Evolutionary conservation across 1,140 invertebrate species (phyloP), one percentile per base, ranked within the genome.

Genomic region (Philopotamus ludificatus): DNA sequence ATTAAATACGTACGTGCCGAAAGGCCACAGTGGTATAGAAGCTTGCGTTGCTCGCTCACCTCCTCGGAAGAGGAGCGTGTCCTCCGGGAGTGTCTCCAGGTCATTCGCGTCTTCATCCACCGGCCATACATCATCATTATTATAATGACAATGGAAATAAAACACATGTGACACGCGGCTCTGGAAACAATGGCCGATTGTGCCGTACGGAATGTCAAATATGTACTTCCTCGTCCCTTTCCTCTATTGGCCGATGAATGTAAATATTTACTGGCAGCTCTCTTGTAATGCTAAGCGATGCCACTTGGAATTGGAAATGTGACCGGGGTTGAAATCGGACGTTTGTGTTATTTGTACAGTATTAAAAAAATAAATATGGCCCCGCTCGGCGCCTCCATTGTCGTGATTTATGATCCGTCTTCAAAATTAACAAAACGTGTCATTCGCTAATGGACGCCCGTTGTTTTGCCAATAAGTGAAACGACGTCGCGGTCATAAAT

Each of bases 71-170:
- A 25, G n/a, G 34, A 45, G 28, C 42, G 28, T 47, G 16, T 16
- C n/a, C 49, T 60, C n/a, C n/a, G n/a, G n/a, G n/a, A n/a, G 50
- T n/a, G n/a, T n/a, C n/a, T n/a, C n/a, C n/a, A n/a, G n/a, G n/a
- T 26, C 61, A 66, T 66, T 61, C 65, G 47, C 21, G 12, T 21
- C 57, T 7, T 21, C 34, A 15, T n/a, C 44, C 18, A 49, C 20
- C 65, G 1, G 18, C 34, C 65, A 61, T 58, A 66, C 21, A 66
- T 66, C 55, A 66, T 66, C 57, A 49, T 59, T 47, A 61, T 66
- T 61, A 66, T n/a, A 60, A 60, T 60, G 26, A 60, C 44, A 60
- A 60, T 60, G 26, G 28, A 23, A 23, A n/a, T n/a, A 28, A 20
- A 62, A 66, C 65, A 58, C 53, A 53, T 58, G 65, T 50, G 41